Percentiles rank a stretch among this genome's conserved stretches.
Evolutionary conservation across 1,140 invertebrate species (phyloP).

Genomic region (Tachypleus tridentatus): DNA sequence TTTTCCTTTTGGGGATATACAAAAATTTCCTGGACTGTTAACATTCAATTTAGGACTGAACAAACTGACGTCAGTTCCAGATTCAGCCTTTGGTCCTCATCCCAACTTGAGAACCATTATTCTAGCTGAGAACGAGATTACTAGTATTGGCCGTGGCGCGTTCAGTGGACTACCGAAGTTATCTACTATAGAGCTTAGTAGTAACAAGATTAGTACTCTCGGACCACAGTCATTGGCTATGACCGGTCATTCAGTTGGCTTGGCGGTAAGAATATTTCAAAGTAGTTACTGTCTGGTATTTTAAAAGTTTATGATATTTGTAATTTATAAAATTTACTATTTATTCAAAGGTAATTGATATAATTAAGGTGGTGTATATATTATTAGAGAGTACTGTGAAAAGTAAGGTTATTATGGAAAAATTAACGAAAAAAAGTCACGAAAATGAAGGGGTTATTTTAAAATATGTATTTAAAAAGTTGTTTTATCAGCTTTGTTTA

Average conservation of each 20-base stretch:
- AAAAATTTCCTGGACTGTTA: neutral
- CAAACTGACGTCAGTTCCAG: constrained; percentile 6
- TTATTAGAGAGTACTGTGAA: no score
- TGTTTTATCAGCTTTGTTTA: no score
- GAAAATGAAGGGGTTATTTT: no score
- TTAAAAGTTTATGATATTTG: no score
- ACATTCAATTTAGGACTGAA: constrained; percentile 12
- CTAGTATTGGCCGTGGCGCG: constrained; percentile 10
- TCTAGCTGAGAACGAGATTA: constrained; percentile 12
- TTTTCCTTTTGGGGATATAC: constrained; percentile 3
- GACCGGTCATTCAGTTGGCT: neutral
- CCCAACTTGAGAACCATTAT: constrained; percentile 8
- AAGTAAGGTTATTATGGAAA: no score
- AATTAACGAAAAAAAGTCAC: no score
- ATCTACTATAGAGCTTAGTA: constrained; percentile 7
- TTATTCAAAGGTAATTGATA: no score
- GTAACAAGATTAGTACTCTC: constrained; percentile 5
- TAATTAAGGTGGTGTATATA: no score
- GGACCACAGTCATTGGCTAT: constrained; percentile 10
- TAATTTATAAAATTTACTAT: no score
- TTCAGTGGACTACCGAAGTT: constrained; percentile 8
- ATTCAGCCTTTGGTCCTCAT: constrained; percentile 5
- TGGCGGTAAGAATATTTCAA: constrained; percentile 1
- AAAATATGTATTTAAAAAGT: no score
- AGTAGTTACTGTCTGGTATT: no score